Evolutionary conservation across 2,113 vertebrate genomes (phyloP).

Genomic region (Donacobius atricapilla): DNA sequence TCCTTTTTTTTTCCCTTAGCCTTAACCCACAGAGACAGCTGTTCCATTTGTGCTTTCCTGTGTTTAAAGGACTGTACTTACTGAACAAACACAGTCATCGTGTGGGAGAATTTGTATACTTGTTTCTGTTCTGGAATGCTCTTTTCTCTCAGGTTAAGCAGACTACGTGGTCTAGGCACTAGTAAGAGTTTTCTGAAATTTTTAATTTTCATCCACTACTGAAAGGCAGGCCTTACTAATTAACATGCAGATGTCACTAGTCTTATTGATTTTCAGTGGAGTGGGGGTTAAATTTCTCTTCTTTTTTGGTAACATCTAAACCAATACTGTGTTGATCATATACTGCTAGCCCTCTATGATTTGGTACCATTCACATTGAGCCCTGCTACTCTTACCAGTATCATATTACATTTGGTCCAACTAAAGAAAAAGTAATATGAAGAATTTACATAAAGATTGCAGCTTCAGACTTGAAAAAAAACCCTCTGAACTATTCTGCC

Average conservation of each 20-base stretch:
- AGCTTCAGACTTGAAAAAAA: background rate
- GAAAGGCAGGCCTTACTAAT: background rate
- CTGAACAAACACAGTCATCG: background rate
- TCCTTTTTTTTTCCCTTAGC: background rate
- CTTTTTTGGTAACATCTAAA: background rate
- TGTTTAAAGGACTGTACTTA: background rate
- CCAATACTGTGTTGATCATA: background rate
- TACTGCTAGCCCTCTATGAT: background rate
- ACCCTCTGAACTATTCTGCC: background rate
- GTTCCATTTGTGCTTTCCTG: background rate
- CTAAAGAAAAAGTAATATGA: background rate
- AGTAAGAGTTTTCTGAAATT: background rate
- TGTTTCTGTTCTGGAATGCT: background rate
- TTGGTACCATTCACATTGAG: background rate
- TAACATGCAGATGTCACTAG: background rate
- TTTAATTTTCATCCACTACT: background rate
- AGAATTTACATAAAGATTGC: background rate
- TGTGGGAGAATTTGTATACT: background rate
- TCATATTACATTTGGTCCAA: background rate
- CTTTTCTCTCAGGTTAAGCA: background rate
- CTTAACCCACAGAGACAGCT: background rate
- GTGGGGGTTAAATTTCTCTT: background rate
- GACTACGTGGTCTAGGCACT: background rate
- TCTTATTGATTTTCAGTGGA: background rate
- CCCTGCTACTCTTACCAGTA: background rate